Percentiles rank a stretch among this genome's conserved stretches.
phyloP scores from a whole-genome alignment of 2,113 vertebrate species.

The Probosciger aterrimus region DNA sequence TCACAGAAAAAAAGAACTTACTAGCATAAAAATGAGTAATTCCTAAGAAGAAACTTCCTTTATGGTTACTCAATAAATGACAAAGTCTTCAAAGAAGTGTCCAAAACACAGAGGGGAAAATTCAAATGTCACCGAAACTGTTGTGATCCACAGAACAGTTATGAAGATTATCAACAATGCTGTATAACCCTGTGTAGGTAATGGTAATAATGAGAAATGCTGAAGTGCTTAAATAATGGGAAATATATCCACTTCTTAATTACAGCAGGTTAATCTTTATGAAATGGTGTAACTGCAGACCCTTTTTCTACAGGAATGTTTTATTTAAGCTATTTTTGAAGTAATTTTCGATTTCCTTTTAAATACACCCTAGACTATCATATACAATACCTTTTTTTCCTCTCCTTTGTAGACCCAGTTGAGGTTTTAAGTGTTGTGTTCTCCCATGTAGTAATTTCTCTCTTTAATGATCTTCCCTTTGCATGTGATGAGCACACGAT shows the following conservation, averaged over 20 bases:
- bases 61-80: background rate
- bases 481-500: background rate
- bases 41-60: background rate
- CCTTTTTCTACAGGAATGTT: background rate
- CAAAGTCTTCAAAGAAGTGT: background rate
- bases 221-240: background rate
- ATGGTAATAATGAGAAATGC: background rate
- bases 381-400: background rate
- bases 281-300: background rate
- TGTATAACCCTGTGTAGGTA: background rate
- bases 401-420: background rate
- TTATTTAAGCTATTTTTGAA: background rate
- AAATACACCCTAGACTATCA: background rate
- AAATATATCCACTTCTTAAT: background rate
- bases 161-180: background rate
- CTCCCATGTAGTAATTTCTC: background rate
- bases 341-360: background rate
- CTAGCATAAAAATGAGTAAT: background rate
- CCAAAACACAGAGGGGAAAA: background rate
- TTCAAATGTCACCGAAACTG: background rate
- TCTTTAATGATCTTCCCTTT: background rate
- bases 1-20: background rate
- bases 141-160: background rate
- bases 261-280: background rate
- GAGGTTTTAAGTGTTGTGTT: background rate